Percentiles rank a stretch among this genome's conserved stretches.
These are phyloP conservation scores for Tachystola acroxantha DNA, from an alignment of 2,888 invertebrate genomes.

Conservation along the genomic window DNA sequence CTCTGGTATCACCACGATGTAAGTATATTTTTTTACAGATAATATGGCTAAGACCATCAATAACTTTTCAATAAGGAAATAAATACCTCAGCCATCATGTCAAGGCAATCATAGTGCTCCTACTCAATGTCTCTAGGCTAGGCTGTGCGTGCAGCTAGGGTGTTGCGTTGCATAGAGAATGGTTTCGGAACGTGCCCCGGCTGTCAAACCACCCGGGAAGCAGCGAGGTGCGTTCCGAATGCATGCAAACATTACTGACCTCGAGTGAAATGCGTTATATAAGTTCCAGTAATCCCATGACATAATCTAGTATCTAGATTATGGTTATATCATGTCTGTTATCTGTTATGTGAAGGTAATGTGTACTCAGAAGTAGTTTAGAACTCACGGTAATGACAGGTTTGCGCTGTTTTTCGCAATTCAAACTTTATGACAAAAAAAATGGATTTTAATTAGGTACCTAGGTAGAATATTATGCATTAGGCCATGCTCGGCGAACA, in stretches of 20 bases:
- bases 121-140: conserved; percentile 62
- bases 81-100: neutral
- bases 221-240: conserved; percentile 30
- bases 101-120: conserved; percentile 50
- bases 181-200: conserved; percentile 42
- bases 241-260: conserved; percentile 33
- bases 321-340: conserved; percentile 26
- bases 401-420: too few species aligned
- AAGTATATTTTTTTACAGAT: too few species aligned
- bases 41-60: too few species aligned
- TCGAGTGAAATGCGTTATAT: conserved; percentile 58
- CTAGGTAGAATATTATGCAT: too few species aligned
- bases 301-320: conserved; percentile 69
- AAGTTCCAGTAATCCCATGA: conserved; percentile 71
- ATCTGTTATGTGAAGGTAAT: too few species aligned
- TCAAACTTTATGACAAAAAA: too few species aligned
- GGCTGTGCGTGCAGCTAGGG: conserved; percentile 39
- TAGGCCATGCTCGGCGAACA: too few species aligned
- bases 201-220: conserved; percentile 28
- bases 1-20: too few species aligned
- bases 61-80: too few species aligned
- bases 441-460: too few species aligned
- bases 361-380: too few species aligned
- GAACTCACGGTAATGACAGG: too few species aligned
- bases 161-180: conserved; percentile 62